A percentile compares a stretch with the other conserved stretches of the same genome.
phyloP scores from a whole-genome alignment of 1,140 invertebrate genomes.

The Glossosoma conforme region DNA sequence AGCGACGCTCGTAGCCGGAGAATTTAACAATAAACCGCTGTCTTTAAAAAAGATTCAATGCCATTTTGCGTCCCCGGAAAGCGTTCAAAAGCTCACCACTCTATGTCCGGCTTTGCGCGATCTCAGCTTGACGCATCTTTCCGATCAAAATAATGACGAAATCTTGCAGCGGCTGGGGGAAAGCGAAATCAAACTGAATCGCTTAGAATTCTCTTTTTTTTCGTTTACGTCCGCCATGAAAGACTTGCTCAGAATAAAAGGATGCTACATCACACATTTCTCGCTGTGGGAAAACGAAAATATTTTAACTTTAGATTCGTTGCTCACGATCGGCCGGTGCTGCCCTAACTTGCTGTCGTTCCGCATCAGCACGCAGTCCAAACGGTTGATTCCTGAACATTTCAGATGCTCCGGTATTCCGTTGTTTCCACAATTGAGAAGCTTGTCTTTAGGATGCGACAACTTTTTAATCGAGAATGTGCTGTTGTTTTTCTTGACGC shows the following conservation, averaged over 20 bases:
- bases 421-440: slow-evolving; percentile 40
- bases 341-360: slow-evolving; percentile 40
- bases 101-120: slow-evolving; percentile 44
- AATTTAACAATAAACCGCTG: slow-evolving; percentile 36
- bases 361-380: slow-evolving; percentile 43
- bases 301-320: slow-evolving; percentile 38
- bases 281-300: slow-evolving; percentile 45
- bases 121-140: slow-evolving; percentile 43
- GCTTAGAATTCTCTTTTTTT: slow-evolving; percentile 45
- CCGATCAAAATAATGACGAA: slow-evolving; percentile 41
- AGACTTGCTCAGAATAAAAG: slow-evolving; percentile 39
- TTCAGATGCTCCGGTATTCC: slow-evolving; percentile 32
- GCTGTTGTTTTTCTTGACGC: slow-evolving; percentile 41
- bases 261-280: slow-evolving; percentile 43
- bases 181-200: slow-evolving; percentile 39
- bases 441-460: slow-evolving; percentile 42
- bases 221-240: slow-evolving; percentile 40
- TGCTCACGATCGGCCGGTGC: slow-evolving; percentile 38
- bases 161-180: slow-evolving; percentile 40
- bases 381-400: slow-evolving; percentile 38
- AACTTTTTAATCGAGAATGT: slow-evolving; percentile 41
- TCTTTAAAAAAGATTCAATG: slow-evolving; percentile 44
- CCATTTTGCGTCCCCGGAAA: slow-evolving; percentile 43
- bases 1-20: slow-evolving; percentile 40
- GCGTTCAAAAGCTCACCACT: slow-evolving; percentile 42